Evolutionary conservation across 2,797 vertebrate species (phyloP).

Genomic region (Orestias chungarensis): DNA sequence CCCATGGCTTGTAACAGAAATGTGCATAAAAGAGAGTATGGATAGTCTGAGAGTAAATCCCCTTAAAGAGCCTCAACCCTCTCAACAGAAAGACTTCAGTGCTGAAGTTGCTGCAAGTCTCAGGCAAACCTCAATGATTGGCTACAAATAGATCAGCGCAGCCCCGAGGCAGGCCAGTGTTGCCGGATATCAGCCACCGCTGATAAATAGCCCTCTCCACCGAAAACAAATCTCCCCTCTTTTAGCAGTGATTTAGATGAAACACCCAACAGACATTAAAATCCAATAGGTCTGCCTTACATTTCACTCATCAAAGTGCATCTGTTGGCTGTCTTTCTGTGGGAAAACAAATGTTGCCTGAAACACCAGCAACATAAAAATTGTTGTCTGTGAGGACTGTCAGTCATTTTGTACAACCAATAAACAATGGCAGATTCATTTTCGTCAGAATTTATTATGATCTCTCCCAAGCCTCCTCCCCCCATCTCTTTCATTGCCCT

Average conservation of each 20-base stretch:
- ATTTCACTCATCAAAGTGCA: slow-evolving; percentile 63
- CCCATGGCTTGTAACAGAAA: not conserved
- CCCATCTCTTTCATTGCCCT: not conserved
- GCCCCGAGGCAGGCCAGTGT: slow-evolving; percentile 61
- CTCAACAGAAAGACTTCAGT: slow-evolving; percentile 20
- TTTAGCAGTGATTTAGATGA: slow-evolving; percentile 72
- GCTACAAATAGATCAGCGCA: slow-evolving; percentile 62
- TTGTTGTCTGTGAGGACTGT: slow-evolving; percentile 8
- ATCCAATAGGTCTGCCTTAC: slow-evolving; percentile 47
- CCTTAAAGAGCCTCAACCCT: slow-evolving; percentile 13
- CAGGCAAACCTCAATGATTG: slow-evolving; percentile 66
- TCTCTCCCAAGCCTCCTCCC: not conserved
- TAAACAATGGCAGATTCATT: slow-evolving; percentile 42
- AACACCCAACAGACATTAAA: slow-evolving; percentile 68
- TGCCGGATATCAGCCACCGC: slow-evolving; percentile 71
- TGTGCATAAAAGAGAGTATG: not conserved
- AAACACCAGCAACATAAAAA: slow-evolving; percentile 29
- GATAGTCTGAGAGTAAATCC: not conserved
- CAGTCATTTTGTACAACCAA: slow-evolving; percentile 31
- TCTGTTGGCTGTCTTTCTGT: slow-evolving; percentile 51
- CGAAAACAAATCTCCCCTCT: slow-evolving; percentile 70
- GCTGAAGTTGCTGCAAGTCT: slow-evolving; percentile 49
- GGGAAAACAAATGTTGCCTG: slow-evolving; percentile 49
- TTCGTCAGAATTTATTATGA: slow-evolving; percentile 30
- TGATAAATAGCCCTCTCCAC: slow-evolving; percentile 69